These are phyloP conservation scores for Leptopterna dolabrata DNA, from an alignment of 2,888 invertebrate genomes.

Conservation along the genomic window DNA sequence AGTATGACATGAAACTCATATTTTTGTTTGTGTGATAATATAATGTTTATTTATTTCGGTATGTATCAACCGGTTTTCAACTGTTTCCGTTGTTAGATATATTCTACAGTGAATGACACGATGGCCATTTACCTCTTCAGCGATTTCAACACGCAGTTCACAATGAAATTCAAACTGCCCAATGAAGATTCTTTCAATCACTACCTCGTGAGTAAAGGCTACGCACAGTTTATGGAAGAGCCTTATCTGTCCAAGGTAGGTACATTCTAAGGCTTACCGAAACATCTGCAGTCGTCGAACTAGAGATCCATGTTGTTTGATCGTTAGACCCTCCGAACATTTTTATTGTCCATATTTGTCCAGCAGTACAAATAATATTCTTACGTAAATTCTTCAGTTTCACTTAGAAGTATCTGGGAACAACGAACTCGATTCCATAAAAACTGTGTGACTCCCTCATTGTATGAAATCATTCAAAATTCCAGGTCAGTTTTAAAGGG, in stretches of 20 bases:
- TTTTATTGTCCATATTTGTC: too few relatives aligned
- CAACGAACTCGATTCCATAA: too few relatives aligned
- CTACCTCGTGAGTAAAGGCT: conserved; percentile 72
- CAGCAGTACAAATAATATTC: too few relatives aligned
- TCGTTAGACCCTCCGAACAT: too few relatives aligned
- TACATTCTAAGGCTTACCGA: conserved; percentile 25
- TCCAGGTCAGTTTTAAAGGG: too few relatives aligned
- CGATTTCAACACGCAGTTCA: neutral
- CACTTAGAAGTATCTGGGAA: too few relatives aligned
- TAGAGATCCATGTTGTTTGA: neutral
- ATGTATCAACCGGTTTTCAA: neutral
- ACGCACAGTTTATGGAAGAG: conserved; percentile 79
- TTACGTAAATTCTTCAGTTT: too few relatives aligned
- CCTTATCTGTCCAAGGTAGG: conserved; percentile 80
- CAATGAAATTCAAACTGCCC: neutral
- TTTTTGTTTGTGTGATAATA: too few relatives aligned
- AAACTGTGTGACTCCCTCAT: too few relatives aligned
- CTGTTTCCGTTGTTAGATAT: conserved; percentile 68
- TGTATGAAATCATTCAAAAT: too few relatives aligned
- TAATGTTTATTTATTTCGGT: neutral
- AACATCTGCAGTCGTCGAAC: neutral
- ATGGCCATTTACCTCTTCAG: conserved; percentile 75
- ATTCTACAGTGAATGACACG: conserved; percentile 83
- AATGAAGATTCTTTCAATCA: conserved; percentile 72
- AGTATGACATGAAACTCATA: too few relatives aligned